A percentile compares a stretch with the other conserved stretches of the same genome.
These are phyloP conservation scores for Alloplasta piceator DNA, from an alignment of 2,888 invertebrate species.

Conservation along the genomic window DNA sequence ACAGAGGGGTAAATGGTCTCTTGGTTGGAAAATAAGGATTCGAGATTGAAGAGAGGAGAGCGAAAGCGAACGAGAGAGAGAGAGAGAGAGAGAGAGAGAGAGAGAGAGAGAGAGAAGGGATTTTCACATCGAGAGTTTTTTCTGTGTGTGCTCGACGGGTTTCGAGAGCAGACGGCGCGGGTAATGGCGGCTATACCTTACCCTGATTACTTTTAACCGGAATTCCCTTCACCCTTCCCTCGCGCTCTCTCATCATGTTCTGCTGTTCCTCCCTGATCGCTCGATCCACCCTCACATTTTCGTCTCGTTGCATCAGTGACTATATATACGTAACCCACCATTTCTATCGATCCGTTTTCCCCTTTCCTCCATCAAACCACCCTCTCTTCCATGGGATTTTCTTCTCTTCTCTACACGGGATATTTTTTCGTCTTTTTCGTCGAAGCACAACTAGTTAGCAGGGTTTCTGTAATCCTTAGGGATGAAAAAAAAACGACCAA, in stretches of 20 bases:
- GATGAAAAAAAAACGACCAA: slow-evolving; percentile 39
- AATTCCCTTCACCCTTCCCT: slow-evolving; percentile 56
- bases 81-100: too few species aligned
- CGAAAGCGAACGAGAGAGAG: slow-evolving; percentile 5
- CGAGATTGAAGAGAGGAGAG: slow-evolving; percentile 32
- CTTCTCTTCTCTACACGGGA: slow-evolving; percentile 25
- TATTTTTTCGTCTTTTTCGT: slow-evolving; percentile 44
- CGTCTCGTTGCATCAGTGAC: slow-evolving; percentile 45
- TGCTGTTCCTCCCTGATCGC: slow-evolving; percentile 22
- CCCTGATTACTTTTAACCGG: slow-evolving; percentile 77
- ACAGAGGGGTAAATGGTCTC: slow-evolving; percentile 16
- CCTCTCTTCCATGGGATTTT: slow-evolving; percentile 33
- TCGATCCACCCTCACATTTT: slow-evolving; percentile 32
- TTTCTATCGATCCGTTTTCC: slow-evolving; percentile 55
- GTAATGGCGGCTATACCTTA: slow-evolving; percentile 77
- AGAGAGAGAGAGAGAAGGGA: slow-evolving; percentile 9
- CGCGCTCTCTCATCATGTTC: slow-evolving; percentile 13
- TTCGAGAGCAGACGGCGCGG: slow-evolving; percentile 71
- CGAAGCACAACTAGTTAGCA: slow-evolving; percentile 41
- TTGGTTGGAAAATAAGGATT: slow-evolving; percentile 55
- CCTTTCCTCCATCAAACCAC: slow-evolving; percentile 60
- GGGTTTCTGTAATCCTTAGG: slow-evolving; percentile 39
- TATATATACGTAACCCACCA: slow-evolving; percentile 44
- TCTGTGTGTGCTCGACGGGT: slow-evolving; percentile 56
- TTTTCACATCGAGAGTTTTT: slow-evolving; percentile 39